phyloP scores from a whole-genome alignment of 2,888 invertebrate species.

The Boloria selene region DNA sequence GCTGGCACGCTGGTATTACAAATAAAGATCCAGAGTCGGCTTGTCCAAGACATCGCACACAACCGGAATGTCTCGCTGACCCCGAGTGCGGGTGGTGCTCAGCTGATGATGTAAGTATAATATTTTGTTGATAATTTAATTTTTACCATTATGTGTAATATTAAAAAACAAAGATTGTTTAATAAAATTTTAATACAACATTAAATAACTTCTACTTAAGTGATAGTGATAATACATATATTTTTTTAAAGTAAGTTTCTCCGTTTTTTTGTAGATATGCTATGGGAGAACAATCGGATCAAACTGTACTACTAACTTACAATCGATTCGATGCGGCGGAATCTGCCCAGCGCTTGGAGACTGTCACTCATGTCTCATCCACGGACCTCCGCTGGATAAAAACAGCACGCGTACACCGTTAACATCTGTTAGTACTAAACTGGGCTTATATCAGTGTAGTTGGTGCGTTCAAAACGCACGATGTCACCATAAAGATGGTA shows the following conservation, averaged over 20 bases:
- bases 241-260: no score
- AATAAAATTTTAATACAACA: neutral
- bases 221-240: no score
- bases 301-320: slow-evolving; percentile 94
- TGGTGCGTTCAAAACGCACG: slow-evolving; percentile 97
- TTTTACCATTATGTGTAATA: no score
- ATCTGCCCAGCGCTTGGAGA: slow-evolving; percentile 94
- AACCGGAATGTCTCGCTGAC: slow-evolving; percentile 92
- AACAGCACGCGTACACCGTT: slow-evolving; percentile 63
- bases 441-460: slow-evolving; percentile 90
- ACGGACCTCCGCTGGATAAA: slow-evolving; percentile 84
- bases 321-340: slow-evolving; percentile 93
- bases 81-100: slow-evolving; percentile 98
- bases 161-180: neutral
- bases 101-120: slow-evolving; percentile 83
- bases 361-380: slow-evolving; percentile 94
- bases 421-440: slow-evolving; percentile 86
- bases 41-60: slow-evolving; percentile 87
- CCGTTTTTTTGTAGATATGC: slow-evolving; percentile 78
- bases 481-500: slow-evolving; percentile 93
- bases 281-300: slow-evolving; percentile 93
- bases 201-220: no score
- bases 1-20: slow-evolving; percentile 88
- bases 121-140: neutral
- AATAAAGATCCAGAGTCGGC: slow-evolving; percentile 89